Evolutionary conservation across 2,888 invertebrate species (phyloP).

Genomic region (Lacanobia oleracea): DNA sequence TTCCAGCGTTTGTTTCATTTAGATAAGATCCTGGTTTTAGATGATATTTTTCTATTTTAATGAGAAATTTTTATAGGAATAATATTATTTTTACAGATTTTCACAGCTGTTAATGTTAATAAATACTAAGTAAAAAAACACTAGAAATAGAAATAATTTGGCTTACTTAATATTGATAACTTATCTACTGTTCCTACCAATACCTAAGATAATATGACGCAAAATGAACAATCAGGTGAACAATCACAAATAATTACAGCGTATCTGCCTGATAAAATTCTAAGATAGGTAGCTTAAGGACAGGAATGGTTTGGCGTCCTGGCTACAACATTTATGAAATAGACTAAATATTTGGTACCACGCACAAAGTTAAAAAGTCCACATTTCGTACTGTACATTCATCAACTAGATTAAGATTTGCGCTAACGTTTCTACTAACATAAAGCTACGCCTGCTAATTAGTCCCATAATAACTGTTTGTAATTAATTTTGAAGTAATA

Average conservation of each 20-base stretch:
- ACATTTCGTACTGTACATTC: constrained; percentile 33
- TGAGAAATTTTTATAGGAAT: not conserved
- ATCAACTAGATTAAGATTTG: constrained; percentile 53
- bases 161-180: constrained; percentile 1
- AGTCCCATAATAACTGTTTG: constrained; percentile 56
- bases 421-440: constrained; percentile 50
- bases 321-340: not conserved
- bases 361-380: not conserved
- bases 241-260: not conserved
- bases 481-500: constrained; percentile 52
- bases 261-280: constrained; percentile 6
- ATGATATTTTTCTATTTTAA: not conserved
- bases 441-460: constrained; percentile 49
- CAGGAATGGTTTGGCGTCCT: not conserved
- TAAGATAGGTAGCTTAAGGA: not conserved
- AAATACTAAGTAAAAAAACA: too few relatives aligned
- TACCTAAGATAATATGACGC: constrained; percentile 12
- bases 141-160: too few relatives aligned
- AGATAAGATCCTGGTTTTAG: not conserved
- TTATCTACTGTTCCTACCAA: constrained; percentile 13
- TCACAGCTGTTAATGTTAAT: too few relatives aligned
- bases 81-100: too few relatives aligned
- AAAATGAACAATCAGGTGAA: too few relatives aligned
- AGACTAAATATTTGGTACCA: not conserved
- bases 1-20: not conserved